Conservation (phyloP, 2,797 vertebrate species). For the Clarias pachynema region DNA sequence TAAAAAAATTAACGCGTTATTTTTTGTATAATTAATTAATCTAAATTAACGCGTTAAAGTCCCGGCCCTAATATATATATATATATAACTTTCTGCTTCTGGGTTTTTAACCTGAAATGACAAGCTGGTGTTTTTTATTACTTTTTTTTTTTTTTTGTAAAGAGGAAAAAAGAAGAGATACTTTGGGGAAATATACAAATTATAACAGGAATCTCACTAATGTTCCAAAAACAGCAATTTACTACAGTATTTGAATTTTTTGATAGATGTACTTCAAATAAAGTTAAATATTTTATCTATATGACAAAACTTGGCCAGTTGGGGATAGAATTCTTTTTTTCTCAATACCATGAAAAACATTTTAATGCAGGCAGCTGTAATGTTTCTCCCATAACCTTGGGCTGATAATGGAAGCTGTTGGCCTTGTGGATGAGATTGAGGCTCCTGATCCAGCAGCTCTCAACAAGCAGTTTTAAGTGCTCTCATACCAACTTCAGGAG, state of each 20-base stretch:
- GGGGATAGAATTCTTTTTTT: not conserved
- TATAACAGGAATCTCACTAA: no score
- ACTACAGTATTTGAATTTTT: not conserved
- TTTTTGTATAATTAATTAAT: no score
- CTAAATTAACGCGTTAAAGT: no score
- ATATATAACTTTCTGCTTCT: no score
- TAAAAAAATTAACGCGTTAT: no score
- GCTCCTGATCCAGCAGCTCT: slow-evolving; percentile 29
- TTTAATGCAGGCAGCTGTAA: slow-evolving; percentile 29
- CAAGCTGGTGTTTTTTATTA: no score
- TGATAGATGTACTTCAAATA: not conserved
- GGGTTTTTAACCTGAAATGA: no score
- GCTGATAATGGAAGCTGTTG: slow-evolving; percentile 32
- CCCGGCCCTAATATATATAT: no score
- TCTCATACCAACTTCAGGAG: slow-evolving; percentile 28
- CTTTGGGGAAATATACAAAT: no score
- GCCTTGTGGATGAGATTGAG: slow-evolving; percentile 24
- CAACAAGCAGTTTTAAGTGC: slow-evolving; percentile 41
- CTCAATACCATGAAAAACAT: slow-evolving; percentile 19
- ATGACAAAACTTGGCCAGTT: not conserved
- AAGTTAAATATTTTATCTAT: not conserved
- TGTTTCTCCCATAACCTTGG: slow-evolving; percentile 49
- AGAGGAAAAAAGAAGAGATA: no score
- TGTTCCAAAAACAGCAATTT: not conserved
- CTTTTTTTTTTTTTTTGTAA: no score